phyloP scores from a whole-genome alignment of 2,888 invertebrate species.

The Trichopria drosophilae region DNA sequence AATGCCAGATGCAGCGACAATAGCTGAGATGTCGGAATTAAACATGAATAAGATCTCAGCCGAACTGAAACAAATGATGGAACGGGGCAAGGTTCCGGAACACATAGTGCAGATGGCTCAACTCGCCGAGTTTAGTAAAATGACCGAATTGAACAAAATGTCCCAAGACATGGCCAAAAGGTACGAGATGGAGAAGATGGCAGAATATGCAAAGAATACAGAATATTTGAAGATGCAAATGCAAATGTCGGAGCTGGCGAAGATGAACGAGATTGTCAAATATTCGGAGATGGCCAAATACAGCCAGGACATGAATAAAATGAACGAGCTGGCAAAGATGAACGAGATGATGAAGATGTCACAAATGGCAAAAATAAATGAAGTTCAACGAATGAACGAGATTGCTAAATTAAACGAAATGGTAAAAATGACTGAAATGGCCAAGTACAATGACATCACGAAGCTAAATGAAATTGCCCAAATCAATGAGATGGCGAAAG shows the following conservation, averaged over 20 bases:
- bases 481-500: conserved; percentile 57
- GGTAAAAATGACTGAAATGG: conserved; percentile 57
- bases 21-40: conserved; percentile 56
- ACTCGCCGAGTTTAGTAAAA: conserved; percentile 55
- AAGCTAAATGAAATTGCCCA: conserved; percentile 53
- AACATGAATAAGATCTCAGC: conserved; percentile 58
- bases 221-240: conserved; percentile 56
- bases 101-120: conserved; percentile 58
- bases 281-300: conserved; percentile 56
- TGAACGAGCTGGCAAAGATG: conserved; percentile 54
- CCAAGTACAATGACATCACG: conserved; percentile 53
- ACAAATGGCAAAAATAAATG: conserved; percentile 56
- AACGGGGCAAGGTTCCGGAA: conserved; percentile 56
- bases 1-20: conserved; percentile 53
- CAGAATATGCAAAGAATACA: conserved; percentile 54
- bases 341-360: conserved; percentile 56
- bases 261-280: conserved; percentile 56
- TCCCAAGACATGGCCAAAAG: conserved; percentile 55
- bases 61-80: conserved; percentile 57
- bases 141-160: conserved; percentile 55
- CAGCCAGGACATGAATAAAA: conserved; percentile 51
- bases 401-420: conserved; percentile 55
- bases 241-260: conserved; percentile 49
- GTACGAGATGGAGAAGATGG: conserved; percentile 57
- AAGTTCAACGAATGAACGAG: conserved; percentile 56